Evolutionary conservation across 2,888 invertebrate species (phyloP), one percentile per base, ranked within the genome.

Genomic region (Antheraea assamensis): DNA sequence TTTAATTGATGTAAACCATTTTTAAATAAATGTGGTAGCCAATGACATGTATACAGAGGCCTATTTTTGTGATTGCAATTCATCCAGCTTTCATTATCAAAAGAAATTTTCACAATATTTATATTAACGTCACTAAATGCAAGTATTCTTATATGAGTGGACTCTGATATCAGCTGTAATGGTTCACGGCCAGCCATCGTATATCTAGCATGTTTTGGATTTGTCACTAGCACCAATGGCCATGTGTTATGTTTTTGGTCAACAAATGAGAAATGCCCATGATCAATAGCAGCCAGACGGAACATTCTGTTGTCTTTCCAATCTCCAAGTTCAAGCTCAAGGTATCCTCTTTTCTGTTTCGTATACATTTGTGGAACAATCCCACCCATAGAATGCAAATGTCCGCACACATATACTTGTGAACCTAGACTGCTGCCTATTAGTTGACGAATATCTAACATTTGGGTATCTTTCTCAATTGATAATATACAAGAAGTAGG

Each of bases 241-340:
- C 98, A 98, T 24, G 95, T 92, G 77, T 96, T 95, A 86, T 97
- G 96, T 78, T 94, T 95, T 72, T 97, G 95, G 90, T 98, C 98
- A 74, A 96, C 93, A 92, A 98, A 98, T 49, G 98, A 97, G 86
- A 98, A 96, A 79, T 98, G 92, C 70, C 98, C 98, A 89, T 98
- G 97, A 90, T 99, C 98, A 79, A 98, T 96, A n/a, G 97, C 98
- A 77, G 96, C 96, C 72, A 98, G 87, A 61, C 98, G 96, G 91
- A 95, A 98, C 97, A 97, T 95, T 93, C 98, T 95, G 85, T 97
- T 97, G 83, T 98, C 97, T 90, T 98, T 98, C 98, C 98, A 99
- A 92, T 99, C 99, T 15, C 97, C 98, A 73, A 98, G 92, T 91
- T 99, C 99, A 74, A 98, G 93, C 91, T 99, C 99, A 75, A 98